Evolutionary conservation across 2,888 invertebrate genomes (phyloP).

Genomic region (Tetropium fuscum): DNA sequence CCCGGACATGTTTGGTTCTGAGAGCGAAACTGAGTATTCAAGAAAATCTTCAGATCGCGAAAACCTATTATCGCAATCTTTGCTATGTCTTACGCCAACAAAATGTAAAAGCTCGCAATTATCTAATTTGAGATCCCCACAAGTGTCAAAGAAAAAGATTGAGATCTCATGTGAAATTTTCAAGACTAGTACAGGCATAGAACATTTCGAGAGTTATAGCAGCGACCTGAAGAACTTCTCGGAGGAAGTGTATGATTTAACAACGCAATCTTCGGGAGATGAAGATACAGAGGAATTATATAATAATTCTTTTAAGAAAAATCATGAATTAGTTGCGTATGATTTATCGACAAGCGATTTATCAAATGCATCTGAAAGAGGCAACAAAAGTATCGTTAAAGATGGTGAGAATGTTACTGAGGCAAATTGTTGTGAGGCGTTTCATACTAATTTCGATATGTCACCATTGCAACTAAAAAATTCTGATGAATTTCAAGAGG

Average conservation of each 20-base stretch:
- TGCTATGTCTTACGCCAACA: conserved; percentile 14
- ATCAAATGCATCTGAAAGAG: too few relatives aligned
- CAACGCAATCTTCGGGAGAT: conserved; percentile 58
- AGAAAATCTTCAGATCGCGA: neutral
- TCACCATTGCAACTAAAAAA: neutral
- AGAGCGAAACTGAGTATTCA: conserved; percentile 45
- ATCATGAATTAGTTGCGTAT: neutral
- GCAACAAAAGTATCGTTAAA: neutral
- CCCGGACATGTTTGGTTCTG: conserved; percentile 60
- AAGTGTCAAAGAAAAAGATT: neutral
- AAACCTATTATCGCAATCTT: conserved; percentile 14
- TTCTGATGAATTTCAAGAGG: neutral
- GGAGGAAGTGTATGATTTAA: conserved; percentile 59
- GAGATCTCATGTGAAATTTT: neutral
- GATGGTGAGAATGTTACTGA: neutral
- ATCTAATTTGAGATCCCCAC: neutral
- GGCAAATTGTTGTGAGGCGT: neutral
- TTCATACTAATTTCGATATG: conserved; percentile 12
- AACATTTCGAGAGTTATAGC: conserved; percentile 36
- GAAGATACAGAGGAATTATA: conserved; percentile 16
- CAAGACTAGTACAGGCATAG: conserved; percentile 28
- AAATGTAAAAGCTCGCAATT: neutral
- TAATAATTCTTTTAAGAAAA: conserved; percentile 9
- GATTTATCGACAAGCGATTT: conserved; percentile 15
- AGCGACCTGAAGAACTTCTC: conserved; percentile 1